Evolutionary conservation across 2,113 vertebrate genomes (phyloP), one percentile per base, ranked within the genome.

Genomic region (Engraulis encrasicolus): DNA sequence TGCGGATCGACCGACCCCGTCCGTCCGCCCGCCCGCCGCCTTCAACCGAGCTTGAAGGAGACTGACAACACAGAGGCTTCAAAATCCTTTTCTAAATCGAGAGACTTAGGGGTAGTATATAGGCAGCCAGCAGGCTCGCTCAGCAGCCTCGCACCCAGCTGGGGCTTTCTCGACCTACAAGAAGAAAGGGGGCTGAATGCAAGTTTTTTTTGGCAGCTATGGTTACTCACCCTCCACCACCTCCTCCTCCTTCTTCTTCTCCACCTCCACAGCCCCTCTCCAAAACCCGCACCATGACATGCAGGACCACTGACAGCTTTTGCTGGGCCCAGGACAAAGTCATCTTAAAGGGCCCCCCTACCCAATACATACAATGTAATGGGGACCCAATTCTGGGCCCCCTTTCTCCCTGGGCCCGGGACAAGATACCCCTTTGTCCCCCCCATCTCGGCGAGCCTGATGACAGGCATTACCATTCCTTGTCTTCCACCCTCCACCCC

Each of bases 21-120:
- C n/a, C n/a, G n/a, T n/a, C n/a, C n/a, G n/a, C n/a, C n/a, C n/a
- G n/a, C n/a, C n/a, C n/a, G n/a, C 88, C 90, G 89, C 27, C 66
- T 74, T 74, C 40, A 49, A n/a, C 90, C 90, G 85, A 91, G 91
- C 91, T 91, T 89, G 78, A 84, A 93, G 89, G 87, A 92, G 91
- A 90, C 91, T 88, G 92, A 93, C 92, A 93, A n/a, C 91, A 92
- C 92, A 93, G 92, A 92, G 86, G 91, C 91, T 93, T 94, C 91
- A 93, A 93, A n/a, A 91, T 93, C 91, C 91, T 94, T 94, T 91
- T 89, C 86, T 92, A 90, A 94, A 91, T 93, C 92, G 90, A 85
- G 88, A 89, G 89, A 84, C 89, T 87, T 91, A 82, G 91, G 90
- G n/a, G n/a, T n/a, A n/a, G n/a, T n/a, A n/a, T n/a, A n/a, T 92